A percentile compares a stretch with the other conserved stretches of the same genome.
Conservation (phyloP, 2,888 invertebrate species). For the Xiphydria camelus region DNA sequence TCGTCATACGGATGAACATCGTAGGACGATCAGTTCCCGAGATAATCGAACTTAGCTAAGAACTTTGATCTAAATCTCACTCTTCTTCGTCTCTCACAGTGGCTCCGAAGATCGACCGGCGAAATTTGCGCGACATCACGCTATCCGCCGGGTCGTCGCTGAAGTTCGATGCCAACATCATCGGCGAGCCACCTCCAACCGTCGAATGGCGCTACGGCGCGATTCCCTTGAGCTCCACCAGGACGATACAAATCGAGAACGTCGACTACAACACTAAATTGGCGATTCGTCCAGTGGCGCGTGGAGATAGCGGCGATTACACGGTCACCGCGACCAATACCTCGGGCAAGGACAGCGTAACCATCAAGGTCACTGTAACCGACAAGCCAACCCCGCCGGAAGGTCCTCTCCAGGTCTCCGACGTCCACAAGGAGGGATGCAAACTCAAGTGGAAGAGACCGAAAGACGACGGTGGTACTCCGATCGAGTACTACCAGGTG, state of each 20-base stretch:
- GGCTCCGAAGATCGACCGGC: conserved; percentile 94
- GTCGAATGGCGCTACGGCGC: conserved; percentile 91
- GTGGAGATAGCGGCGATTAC: conserved; percentile 86
- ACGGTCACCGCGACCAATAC: conserved; percentile 83
- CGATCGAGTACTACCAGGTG: conserved; percentile 94
- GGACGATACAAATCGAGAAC: conserved; percentile 79
- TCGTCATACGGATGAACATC: no score
- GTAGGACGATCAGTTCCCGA: no score
- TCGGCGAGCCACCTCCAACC: conserved; percentile 93
- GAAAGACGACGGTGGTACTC: conserved; percentile 91
- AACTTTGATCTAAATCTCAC: conserved; percentile 1
- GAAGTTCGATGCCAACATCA: conserved; percentile 90
- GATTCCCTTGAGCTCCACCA: conserved; percentile 70
- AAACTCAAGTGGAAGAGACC: conserved; percentile 96
- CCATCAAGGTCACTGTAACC: conserved; percentile 79
- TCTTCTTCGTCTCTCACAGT: conserved; percentile 60
- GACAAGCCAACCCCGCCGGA: conserved; percentile 88
- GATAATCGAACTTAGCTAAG: no score
- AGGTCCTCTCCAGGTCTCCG: conserved; percentile 86
- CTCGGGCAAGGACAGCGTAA: conserved; percentile 83
- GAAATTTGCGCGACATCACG: conserved; percentile 86
- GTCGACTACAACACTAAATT: conserved; percentile 88
- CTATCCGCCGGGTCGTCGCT: conserved; percentile 90
- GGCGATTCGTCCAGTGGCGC: conserved; percentile 76
- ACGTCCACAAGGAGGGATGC: conserved; percentile 91